Base-by-base conservation (phyloP, 2,888 invertebrate genomes). In the Noctua fimbriata region DNA sequence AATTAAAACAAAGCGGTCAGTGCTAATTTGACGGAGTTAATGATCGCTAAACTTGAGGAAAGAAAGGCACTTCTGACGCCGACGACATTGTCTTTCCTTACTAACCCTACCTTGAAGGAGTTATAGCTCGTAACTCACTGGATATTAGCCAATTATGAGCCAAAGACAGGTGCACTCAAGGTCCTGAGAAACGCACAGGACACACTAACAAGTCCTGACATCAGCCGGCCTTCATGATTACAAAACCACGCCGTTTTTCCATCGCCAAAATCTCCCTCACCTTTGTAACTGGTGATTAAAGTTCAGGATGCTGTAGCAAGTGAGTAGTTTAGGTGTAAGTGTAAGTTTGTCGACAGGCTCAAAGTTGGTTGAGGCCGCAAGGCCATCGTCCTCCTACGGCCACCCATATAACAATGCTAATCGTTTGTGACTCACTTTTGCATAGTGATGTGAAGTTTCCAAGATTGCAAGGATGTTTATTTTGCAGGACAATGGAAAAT, bases 341-440 rank as follows among this genome's bases (percentile, higher is more conserved):
- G 71, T 76, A 81, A 81, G 80, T 87, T 88, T 79, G 87, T 86
- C 78, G 73, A 79, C 78, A 82, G 88, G 85, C 80, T 80, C 78
- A 76, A 82, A 84, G 82, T 81, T 89, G 76, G 88, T 82, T 73
- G 71, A 85, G 83, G 76, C 81, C 72, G 89, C 95, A 95, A 96
- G 96, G 96, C 91, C 93, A 85, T 84, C 95, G 88, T 87, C 95
- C 93, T 93, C 95, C 95, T 93, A 95, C 96, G 87, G 91, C 85
- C 84, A 87, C 86, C 94, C 94, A 94, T 93, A 94, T 91, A 90
- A 90, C 87, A 90, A 94, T 94, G 94, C 88, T 92, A 93, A 91
- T 92, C 52, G 72, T 87, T 78, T 89, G 82, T 87, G 89, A 90
- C 82, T 89, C 91, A 92, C 74, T 73, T 71, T 81, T 69, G 60